Conservation (phyloP, 2,888 invertebrate species). For the Nomada flava region DNA sequence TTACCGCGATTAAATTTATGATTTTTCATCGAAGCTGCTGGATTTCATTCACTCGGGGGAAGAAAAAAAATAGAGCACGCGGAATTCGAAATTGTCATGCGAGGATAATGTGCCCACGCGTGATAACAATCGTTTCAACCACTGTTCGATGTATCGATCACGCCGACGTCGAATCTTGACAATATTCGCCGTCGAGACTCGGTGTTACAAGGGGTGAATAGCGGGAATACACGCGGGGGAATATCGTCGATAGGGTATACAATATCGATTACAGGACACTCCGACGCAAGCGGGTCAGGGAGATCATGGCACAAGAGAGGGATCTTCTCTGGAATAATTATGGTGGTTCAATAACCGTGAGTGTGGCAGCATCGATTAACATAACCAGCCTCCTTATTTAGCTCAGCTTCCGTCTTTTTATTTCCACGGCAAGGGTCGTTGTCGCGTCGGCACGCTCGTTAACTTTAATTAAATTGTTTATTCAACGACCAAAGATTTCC, state of each 20-base stretch:
- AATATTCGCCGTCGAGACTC: conserved; percentile 32
- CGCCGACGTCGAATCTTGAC: conserved; percentile 27
- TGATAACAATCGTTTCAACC: not conserved
- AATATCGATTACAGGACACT: conserved; percentile 48
- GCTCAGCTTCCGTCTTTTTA: not conserved
- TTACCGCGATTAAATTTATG: not conserved
- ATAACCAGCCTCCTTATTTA: not conserved
- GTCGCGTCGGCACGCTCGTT: conserved; percentile 56
- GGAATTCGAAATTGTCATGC: not conserved
- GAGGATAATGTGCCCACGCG: not conserved
- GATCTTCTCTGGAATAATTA: conserved; percentile 48
- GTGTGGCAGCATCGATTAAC: not conserved
- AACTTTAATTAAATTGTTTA: conserved; percentile 76
- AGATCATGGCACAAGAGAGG: conserved; percentile 20
- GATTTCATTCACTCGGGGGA: not conserved
- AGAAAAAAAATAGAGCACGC: not conserved
- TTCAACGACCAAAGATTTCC: conserved; percentile 57
- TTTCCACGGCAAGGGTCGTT: conserved; percentile 25
- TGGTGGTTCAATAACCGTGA: conserved; percentile 11
- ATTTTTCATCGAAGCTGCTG: too few species aligned
- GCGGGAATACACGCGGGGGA: conserved; percentile 28
- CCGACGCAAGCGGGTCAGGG: conserved; percentile 35
- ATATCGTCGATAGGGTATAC: conserved; percentile 43
- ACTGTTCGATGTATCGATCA: conserved; percentile 1
- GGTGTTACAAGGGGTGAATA: conserved; percentile 33